Percentiles rank a stretch among this genome's conserved stretches.
Evolutionary conservation across 1,140 invertebrate species (phyloP).

Genomic region (Caenorhabditis tropicalis): DNA sequence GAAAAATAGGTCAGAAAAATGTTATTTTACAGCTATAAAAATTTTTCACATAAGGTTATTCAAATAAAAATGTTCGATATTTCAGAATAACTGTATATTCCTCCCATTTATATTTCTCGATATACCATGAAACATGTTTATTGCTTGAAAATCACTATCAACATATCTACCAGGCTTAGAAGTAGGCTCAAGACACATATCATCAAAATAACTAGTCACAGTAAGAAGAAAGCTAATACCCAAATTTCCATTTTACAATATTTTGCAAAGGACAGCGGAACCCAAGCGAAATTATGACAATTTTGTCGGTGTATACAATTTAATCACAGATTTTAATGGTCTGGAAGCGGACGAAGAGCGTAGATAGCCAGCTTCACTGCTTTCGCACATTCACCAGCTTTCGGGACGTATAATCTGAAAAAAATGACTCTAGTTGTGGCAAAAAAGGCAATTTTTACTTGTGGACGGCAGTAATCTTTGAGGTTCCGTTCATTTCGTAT

Average conservation of each 20-base stretch:
- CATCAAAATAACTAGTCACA: background rate
- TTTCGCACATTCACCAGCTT: conserved; percentile 87
- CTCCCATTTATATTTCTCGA: too few species aligned
- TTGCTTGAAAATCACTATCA: background rate
- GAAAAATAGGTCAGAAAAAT: too few species aligned
- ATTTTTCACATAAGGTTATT: too few species aligned
- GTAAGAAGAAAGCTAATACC: conserved; percentile 15
- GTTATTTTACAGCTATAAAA: too few species aligned
- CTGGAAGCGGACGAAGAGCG: conserved; percentile 51
- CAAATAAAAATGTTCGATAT: too few species aligned
- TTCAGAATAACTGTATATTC: too few species aligned
- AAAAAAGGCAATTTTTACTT: conserved; percentile 60
- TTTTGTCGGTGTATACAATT: background rate
- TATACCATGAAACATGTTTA: too few species aligned
- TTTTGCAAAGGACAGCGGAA: background rate
- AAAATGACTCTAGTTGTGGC: background rate
- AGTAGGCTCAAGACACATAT: too few species aligned
- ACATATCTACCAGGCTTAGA: background rate
- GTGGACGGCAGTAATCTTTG: conserved; percentile 85
- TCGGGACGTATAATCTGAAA: conserved; percentile 82
- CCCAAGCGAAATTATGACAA: conserved; percentile 1
- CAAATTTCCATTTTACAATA: background rate
- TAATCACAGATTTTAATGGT: conserved; percentile 33
- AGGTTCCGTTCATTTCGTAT: conserved; percentile 78
- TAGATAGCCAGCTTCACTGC: conserved; percentile 80